phyloP scores from a whole-genome alignment of 2,888 invertebrate species.

The Euphydryas editha region DNA sequence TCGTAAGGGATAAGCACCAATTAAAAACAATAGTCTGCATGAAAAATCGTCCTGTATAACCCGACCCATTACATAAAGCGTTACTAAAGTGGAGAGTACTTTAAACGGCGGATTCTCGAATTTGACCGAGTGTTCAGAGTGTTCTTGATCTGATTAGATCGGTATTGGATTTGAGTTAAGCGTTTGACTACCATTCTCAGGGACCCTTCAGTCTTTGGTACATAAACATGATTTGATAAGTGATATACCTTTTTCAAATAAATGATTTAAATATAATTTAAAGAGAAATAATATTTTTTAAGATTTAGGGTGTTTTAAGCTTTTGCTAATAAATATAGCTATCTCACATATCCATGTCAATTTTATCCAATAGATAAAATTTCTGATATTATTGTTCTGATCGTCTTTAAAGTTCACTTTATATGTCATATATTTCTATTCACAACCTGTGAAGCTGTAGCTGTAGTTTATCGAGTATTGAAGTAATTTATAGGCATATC shows the following conservation, averaged over 20 bases:
- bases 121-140: constrained; percentile 57
- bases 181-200: constrained; percentile 49
- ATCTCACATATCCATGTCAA: no score
- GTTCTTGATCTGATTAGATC: constrained; percentile 67
- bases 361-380: no score
- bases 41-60: constrained; percentile 53
- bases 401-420: no score
- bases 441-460: no score
- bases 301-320: no score
- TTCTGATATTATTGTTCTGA: no score
- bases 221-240: constrained; percentile 17
- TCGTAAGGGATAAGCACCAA: constrained; percentile 65
- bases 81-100: constrained; percentile 52
- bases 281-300: neutral
- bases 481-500: no score
- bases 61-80: constrained; percentile 40
- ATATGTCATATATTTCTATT: no score
- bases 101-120: constrained; percentile 56
- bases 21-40: constrained; percentile 64
- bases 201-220: constrained; percentile 31
- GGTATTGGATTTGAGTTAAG: constrained; percentile 69
- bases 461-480: no score
- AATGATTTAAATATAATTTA: neutral
- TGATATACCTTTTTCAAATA: neutral
- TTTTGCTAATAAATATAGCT: no score